Percentiles rank a stretch among this genome's conserved stretches.
Evolutionary conservation across 2,888 invertebrate genomes (phyloP).

Genomic region (Scaptomyza parva): DNA sequence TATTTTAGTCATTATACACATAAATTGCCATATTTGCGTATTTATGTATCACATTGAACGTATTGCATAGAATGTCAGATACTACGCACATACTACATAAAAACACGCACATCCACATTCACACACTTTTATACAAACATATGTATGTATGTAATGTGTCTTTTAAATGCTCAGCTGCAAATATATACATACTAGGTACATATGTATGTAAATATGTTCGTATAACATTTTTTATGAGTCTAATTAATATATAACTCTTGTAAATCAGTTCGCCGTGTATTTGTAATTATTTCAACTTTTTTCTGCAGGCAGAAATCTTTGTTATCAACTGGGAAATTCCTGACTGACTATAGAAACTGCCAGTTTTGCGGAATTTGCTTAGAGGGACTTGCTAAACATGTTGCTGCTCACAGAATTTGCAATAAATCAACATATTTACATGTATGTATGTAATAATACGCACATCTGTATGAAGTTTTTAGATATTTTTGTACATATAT

Average conservation of each 20-base stretch:
- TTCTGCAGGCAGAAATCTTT: slow-evolving; percentile 3
- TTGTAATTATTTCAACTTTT: not conserved
- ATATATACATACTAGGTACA: not conserved
- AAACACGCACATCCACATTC: not conserved
- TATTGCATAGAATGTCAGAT: slow-evolving; percentile 12
- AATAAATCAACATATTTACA: slow-evolving; percentile 13
- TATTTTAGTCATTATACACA: not conserved
- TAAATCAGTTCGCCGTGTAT: not conserved
- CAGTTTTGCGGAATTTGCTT: not conserved
- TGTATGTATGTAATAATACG: slow-evolving; percentile 10
- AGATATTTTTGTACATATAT: slow-evolving; percentile 35
- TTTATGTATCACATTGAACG: slow-evolving; percentile 12
- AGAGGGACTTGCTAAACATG: slow-evolving; percentile 1
- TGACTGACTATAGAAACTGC: not conserved
- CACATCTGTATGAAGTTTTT: slow-evolving; percentile 8
- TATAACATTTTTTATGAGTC: not conserved
- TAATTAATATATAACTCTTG: not conserved
- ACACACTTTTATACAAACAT: slow-evolving; percentile 1
- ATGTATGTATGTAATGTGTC: slow-evolving; percentile 7
- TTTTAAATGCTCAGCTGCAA: slow-evolving; percentile 2
- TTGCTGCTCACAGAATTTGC: slow-evolving; percentile 3
- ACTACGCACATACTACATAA: slow-evolving; percentile 4
- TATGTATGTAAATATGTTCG: slow-evolving; percentile 3
- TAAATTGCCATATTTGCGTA: slow-evolving; percentile 6
- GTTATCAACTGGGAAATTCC: slow-evolving; percentile 18